Evolutionary conservation across 2,888 invertebrate species (phyloP), one percentile per base, ranked within the genome.

Genomic region (Hirtodrosophila duncani): DNA sequence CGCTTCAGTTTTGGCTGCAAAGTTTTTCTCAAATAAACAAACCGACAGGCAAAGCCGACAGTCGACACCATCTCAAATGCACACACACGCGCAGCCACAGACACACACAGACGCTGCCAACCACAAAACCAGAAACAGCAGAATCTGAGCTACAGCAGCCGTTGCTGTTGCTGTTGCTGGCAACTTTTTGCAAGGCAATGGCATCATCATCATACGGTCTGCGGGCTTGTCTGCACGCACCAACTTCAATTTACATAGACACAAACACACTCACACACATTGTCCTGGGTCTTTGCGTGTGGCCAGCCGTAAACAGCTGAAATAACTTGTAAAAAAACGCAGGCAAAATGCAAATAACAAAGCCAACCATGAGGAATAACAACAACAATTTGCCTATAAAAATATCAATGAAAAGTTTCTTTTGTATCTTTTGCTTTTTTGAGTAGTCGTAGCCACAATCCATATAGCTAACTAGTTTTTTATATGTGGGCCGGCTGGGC

Each of bases 1-100:
- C 60, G 43, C 68, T 66, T 63, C 43, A 44, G 36, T 41, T 39
- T 31, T 50, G 63, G 43, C 68, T 66, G 72, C 71, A 55, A 53
- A 53, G 45, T 63, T 64, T 60, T 72, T 70, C 55, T 56, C 74
- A 74, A 74, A 74, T 74, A 78, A 74, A 78, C 74, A 74, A 78
- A 66, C 63, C 63, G 58, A 62, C 43, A 29, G 43, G 31, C 66
- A 53, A 60, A 60, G 68, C 57, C 63, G 60, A 56, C 50, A 59
- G 31, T 8, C 16, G 27, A 20, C 26, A 14, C 26, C 21, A 33
- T 13, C 39, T 49, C 30, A 42, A 9, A 21, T 11, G 42, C 33
- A 42, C 16, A 37, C 21, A 53, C 27, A 41, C 38, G 38, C 14
- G 34, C 17, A 45, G 1, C 31, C 18, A 11, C 9, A 30, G n/a